Evolutionary conservation across 2,888 invertebrate species (phyloP).

Genomic region (Brenthis ino): DNA sequence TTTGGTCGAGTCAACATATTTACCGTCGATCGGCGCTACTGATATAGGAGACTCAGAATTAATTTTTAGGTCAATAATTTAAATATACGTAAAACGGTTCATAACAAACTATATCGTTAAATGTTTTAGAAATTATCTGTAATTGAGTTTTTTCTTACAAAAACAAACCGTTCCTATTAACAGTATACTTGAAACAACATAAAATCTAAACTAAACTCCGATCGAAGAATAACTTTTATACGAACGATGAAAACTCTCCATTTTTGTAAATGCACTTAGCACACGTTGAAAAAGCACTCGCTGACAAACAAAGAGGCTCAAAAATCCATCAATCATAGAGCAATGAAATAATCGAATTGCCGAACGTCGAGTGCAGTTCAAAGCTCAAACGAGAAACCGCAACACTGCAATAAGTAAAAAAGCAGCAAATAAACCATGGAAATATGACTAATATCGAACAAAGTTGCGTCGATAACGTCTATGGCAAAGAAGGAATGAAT

Average conservation of each 20-base stretch:
- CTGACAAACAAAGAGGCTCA: slow-evolving; percentile 58
- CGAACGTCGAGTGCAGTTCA: slow-evolving; percentile 74
- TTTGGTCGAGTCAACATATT: slow-evolving; percentile 44
- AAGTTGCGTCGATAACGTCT: slow-evolving; percentile 72
- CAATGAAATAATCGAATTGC: slow-evolving; percentile 77
- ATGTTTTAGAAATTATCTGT: too few species aligned
- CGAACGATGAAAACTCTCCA: slow-evolving; percentile 7
- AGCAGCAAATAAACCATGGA: slow-evolving; percentile 43
- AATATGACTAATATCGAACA: slow-evolving; percentile 75
- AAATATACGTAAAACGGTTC: too few species aligned
- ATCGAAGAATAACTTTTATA: neutral
- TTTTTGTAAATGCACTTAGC: slow-evolving; percentile 57
- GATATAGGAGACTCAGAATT: neutral
- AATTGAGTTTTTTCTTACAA: neutral
- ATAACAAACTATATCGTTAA: too few species aligned
- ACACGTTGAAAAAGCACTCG: slow-evolving; percentile 61
- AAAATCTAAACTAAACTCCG: neutral
- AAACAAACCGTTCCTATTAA: neutral
- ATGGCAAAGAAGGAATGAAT: too few species aligned
- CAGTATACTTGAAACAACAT: neutral
- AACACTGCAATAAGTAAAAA: slow-evolving; percentile 66
- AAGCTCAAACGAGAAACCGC: slow-evolving; percentile 75
- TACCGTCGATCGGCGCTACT: slow-evolving; percentile 36
- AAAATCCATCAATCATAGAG: slow-evolving; percentile 79
- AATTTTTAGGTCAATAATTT: too few species aligned